These are phyloP conservation scores for Drosophila ezoana DNA, from an alignment of 2,888 invertebrate species.

Conservation along the genomic window DNA sequence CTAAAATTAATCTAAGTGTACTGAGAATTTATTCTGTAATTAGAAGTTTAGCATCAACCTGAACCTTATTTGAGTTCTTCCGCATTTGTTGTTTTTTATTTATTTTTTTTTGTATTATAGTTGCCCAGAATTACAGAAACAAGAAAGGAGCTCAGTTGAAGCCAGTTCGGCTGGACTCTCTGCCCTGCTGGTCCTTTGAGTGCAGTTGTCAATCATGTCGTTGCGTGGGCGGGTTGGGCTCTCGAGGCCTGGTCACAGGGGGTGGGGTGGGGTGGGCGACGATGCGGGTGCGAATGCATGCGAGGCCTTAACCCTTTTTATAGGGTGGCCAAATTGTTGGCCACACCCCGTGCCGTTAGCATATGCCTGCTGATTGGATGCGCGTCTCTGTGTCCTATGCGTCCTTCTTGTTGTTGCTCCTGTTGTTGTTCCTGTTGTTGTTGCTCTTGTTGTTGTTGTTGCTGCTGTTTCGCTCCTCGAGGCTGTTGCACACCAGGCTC, in stretches of 20 bases:
- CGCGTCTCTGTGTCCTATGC: constrained; percentile 45
- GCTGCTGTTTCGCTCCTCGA: constrained; percentile 40
- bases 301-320: constrained; percentile 31
- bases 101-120: too few relatives aligned
- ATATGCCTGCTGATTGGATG: constrained; percentile 71
- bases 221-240: not conserved
- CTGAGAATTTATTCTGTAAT: too few relatives aligned
- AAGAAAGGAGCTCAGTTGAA: too few relatives aligned
- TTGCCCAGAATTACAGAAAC: too few relatives aligned
- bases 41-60: too few relatives aligned
- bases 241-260: not conserved
- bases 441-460: constrained; percentile 30
- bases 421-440: constrained; percentile 22
- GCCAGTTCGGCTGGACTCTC: too few relatives aligned
- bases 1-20: too few relatives aligned
- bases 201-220: constrained; percentile 58
- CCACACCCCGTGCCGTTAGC: constrained; percentile 67
- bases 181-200: constrained; percentile 12
- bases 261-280: not conserved
- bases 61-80: too few relatives aligned
- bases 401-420: constrained; percentile 19
- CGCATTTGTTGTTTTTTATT: too few relatives aligned
- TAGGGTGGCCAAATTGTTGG: constrained; percentile 57
- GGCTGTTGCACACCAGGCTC: constrained; percentile 51
- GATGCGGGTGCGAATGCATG: constrained; percentile 2